Evolutionary conservation across 2,888 invertebrate species (phyloP), one percentile per base, ranked within the genome.

Genomic region (Agrochola circellaris): DNA sequence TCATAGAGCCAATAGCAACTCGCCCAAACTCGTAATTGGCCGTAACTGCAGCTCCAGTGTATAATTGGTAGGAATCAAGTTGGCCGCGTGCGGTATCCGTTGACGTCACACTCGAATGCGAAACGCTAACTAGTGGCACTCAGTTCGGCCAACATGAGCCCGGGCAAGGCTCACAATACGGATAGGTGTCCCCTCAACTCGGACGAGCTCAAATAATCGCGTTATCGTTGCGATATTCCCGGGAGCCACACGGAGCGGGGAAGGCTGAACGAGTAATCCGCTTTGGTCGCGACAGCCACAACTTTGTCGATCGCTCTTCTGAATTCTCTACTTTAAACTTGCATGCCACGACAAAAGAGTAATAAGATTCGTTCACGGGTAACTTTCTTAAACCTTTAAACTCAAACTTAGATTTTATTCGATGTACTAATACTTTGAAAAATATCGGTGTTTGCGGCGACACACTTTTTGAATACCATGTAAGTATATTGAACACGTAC

Each of bases 281-380:
- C 93, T 93, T 94, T 91, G 91, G 90, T 90, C 91, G 89, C 89
- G 91, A 91, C 92, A 91, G 89, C 88, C 89, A 83, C 88, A 95
- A 94, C 93, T 95, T 94, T 91, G 90, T 89, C 92, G 93, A 94
- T 93, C 93, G 92, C 93, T 93, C 93, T 92, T 91, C 90, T 88
- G 86, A 90, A 93, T 92, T 92, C 90, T 90, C 90, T 91, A 90
- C 92, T 94, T 93, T 91, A 93, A 94, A 94, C 91, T 95, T 93
- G 90, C 91, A 92, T 91, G 89, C 89, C 89, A 89, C 90, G 90
- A 93, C 93, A 92, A 94, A 93, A 92, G 91, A 92, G 91, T 93
- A 93, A 93, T 93, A 93, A 91, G 93, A 93, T 92, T 91, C 91
- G 90, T 91, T 91, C 89, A 90, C 86, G 88, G 87, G 82, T 86